Base-by-base conservation (phyloP, 2,113 vertebrate genomes). In the Actenoides lindsayi region DNA sequence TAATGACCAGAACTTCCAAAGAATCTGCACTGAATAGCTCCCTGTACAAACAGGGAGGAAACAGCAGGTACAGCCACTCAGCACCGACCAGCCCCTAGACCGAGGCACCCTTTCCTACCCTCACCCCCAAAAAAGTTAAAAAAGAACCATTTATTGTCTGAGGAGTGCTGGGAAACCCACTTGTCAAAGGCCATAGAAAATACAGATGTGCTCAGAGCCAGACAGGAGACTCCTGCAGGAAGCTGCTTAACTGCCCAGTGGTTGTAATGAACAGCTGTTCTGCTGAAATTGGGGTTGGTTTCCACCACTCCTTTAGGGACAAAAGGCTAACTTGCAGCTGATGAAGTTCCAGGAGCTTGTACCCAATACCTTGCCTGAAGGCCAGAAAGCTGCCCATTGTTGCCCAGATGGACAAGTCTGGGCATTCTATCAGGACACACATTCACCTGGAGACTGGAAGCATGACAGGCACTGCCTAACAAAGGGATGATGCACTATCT, bases 301-400 rank as follows among this genome's bases (percentile, higher is more conserved):
- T 77, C 31, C 25, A 84, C 16, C 50, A 51, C 4, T 16, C 65
- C 28, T 56, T 63, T 9, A 63, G 56, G 50, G 80, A 57, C 83
- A 85, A 41, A 19, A 63, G 25, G 50, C 64, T 57, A 57, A 53
- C 16, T 15, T 0, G 1, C 41, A 65, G 3, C 0, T 4, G 16
- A 19, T 37, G 71, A 53, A 76, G 21, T 30, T 67, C 16, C 53
- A 64, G 67, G 46, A 68, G 51, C 33, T 31, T 33, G 67, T 28
- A 86, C 56, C 5, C 53, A 71, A 39, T 15, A 42, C 30, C 70
- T 71, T 0, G 0, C 17, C 18, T 56, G 62, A 54, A 13, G 56
- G 57, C 28, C 53, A 68, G 27, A 33, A 28, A 64, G 53, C 10
- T 27, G 53, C 44, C n/a, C 41, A 33, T 4, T 0, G 0, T 2